These are phyloP conservation scores for Acanthis flammea DNA, from an alignment of 2,797 vertebrate species.

Conservation along the genomic window DNA sequence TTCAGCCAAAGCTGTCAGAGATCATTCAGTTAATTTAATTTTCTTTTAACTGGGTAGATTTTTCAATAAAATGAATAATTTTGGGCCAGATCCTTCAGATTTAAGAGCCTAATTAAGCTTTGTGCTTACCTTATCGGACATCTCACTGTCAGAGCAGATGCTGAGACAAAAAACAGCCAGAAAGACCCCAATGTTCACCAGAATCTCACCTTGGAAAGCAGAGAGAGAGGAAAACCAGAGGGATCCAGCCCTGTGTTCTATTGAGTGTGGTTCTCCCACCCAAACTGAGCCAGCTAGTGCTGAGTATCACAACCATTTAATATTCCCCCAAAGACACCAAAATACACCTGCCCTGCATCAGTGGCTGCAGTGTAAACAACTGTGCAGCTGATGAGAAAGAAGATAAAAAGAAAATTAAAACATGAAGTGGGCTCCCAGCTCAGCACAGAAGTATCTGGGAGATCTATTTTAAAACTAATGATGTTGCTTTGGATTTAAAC, in stretches of 20 bases:
- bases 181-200: background rate
- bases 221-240: background rate
- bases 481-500: background rate
- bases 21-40: background rate
- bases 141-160: background rate
- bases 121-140: rapidly evolving
- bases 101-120: background rate
- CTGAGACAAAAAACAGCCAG: background rate
- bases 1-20: background rate
- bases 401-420: background rate
- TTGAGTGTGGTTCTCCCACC: background rate
- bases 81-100: background rate
- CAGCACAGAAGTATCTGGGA: background rate
- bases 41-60: background rate
- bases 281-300: background rate
- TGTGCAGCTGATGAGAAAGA: background rate
- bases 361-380: background rate
- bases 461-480: background rate
- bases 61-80: background rate
- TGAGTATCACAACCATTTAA: background rate
- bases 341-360: background rate
- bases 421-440: background rate
- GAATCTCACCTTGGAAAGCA: background rate
- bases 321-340: background rate
- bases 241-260: background rate